Evolutionary conservation across 2,888 invertebrate genomes (phyloP).

Genomic region (Chironomus riparius): DNA sequence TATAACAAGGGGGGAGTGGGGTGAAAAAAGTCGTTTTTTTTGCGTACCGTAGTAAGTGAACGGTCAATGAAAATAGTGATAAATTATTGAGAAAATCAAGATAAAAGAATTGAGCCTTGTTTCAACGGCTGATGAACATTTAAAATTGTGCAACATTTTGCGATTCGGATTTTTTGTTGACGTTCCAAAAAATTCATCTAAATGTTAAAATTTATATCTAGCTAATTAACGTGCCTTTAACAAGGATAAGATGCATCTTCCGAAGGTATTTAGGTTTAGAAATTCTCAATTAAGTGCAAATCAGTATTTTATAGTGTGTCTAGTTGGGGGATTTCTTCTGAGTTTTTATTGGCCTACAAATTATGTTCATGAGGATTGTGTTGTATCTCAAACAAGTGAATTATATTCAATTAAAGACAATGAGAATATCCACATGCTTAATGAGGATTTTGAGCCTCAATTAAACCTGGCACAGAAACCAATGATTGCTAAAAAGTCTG

Average conservation of each 20-base stretch:
- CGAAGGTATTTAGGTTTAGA: conserved; percentile 12
- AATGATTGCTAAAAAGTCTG: conserved; percentile 42
- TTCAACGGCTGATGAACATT: no score
- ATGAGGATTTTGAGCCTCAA: conserved; percentile 42
- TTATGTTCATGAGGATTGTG: neutral
- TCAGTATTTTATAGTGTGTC: conserved; percentile 15
- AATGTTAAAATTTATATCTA: no score
- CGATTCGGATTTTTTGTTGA: no score
- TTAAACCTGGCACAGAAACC: conserved; percentile 43
- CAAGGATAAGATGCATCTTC: neutral
- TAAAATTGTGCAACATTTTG: no score
- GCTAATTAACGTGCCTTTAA: neutral
- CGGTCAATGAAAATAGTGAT: no score
- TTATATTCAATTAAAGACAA: neutral
- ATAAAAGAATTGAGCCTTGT: no score
- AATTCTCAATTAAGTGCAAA: conserved; percentile 20
- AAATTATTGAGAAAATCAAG: no score
- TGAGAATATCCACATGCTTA: conserved; percentile 1
- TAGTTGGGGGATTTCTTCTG: conserved; percentile 1
- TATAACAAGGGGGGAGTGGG: no score
- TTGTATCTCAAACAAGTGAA: neutral
- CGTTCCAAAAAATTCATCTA: no score
- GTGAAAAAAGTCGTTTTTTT: no score
- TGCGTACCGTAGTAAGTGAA: no score
- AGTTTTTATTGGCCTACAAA: conserved; percentile 7